Percentiles rank a stretch among this genome's conserved stretches.
Conservation (phyloP, 2,888 invertebrate species). For the Nemapogon koenigi region DNA sequence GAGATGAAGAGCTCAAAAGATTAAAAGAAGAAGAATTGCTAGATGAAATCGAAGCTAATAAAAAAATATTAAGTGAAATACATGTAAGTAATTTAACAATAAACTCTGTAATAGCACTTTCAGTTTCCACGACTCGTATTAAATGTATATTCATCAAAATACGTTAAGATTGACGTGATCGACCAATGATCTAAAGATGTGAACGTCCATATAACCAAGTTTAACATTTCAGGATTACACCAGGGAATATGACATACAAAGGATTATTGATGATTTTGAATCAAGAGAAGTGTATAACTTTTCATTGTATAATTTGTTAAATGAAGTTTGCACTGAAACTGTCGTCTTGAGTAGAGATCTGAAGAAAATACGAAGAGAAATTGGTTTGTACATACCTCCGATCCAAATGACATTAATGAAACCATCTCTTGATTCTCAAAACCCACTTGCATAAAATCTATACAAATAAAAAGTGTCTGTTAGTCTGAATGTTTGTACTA, state of each 20-base stretch:
- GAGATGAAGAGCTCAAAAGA: constrained; percentile 20
- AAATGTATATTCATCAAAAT: no score
- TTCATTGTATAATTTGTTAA: constrained; percentile 75
- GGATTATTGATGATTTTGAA: constrained; percentile 68
- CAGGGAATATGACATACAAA: constrained; percentile 47
- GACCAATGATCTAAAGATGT: no score
- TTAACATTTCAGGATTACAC: constrained; percentile 52
- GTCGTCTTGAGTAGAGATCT: constrained; percentile 27
- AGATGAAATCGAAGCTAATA: constrained; percentile 24
- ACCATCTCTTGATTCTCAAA: constrained; percentile 3
- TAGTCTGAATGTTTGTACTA: no score
- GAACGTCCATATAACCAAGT: no score
- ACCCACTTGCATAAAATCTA: background rate
- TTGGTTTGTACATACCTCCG: no score
- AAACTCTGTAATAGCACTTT: background rate
- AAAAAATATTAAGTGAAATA: constrained; percentile 32
- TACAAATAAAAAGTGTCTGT: background rate
- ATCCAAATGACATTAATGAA: background rate
- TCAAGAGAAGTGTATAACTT: constrained; percentile 78
- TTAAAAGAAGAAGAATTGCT: constrained; percentile 23
- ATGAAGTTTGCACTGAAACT: constrained; percentile 57
- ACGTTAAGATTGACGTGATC: no score
- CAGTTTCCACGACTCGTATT: no score
- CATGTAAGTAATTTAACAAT: constrained; percentile 23
- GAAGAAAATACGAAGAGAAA: constrained; percentile 21